Conservation (phyloP, 2,888 invertebrate genomes). For the Nymphalis c-album region DNA sequence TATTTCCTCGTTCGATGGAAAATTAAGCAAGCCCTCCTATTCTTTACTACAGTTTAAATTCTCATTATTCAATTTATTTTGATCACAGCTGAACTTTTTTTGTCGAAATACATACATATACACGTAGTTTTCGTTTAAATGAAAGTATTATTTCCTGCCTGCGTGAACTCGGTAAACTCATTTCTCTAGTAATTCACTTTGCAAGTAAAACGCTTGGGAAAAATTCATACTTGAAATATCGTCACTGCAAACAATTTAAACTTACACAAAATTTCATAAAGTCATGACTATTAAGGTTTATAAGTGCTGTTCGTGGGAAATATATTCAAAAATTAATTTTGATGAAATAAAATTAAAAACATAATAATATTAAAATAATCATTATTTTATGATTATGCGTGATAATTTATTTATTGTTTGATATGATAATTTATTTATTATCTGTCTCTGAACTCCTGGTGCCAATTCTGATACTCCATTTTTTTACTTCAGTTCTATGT, state of each 20-base stretch:
- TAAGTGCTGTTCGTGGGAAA: background rate
- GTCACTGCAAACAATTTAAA: conserved; percentile 16
- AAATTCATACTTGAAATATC: conserved; percentile 28
- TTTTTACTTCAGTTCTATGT: too few relatives aligned
- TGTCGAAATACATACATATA: conserved; percentile 1
- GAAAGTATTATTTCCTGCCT: conserved; percentile 23
- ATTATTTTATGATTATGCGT: too few relatives aligned
- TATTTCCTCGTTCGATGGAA: too few relatives aligned
- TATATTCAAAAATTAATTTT: conserved; percentile 1
- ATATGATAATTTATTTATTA: too few relatives aligned
- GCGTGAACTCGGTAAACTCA: conserved; percentile 22
- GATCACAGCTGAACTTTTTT: background rate
- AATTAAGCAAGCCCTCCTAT: too few relatives aligned
- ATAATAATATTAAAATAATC: too few relatives aligned
- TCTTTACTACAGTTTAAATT: too few relatives aligned
- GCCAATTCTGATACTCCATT: too few relatives aligned
- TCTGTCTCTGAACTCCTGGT: too few relatives aligned
- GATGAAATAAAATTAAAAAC: too few relatives aligned
- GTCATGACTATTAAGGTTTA: background rate
- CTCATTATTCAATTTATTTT: background rate
- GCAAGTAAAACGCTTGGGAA: conserved; percentile 22
- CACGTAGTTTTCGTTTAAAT: conserved; percentile 13
- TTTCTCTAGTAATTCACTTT: conserved; percentile 26
- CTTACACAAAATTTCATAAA: conserved; percentile 3
- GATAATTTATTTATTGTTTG: too few relatives aligned